These are phyloP conservation scores for Agrypnus murinus DNA, from an alignment of 2,888 invertebrate genomes.

Conservation along the genomic window DNA sequence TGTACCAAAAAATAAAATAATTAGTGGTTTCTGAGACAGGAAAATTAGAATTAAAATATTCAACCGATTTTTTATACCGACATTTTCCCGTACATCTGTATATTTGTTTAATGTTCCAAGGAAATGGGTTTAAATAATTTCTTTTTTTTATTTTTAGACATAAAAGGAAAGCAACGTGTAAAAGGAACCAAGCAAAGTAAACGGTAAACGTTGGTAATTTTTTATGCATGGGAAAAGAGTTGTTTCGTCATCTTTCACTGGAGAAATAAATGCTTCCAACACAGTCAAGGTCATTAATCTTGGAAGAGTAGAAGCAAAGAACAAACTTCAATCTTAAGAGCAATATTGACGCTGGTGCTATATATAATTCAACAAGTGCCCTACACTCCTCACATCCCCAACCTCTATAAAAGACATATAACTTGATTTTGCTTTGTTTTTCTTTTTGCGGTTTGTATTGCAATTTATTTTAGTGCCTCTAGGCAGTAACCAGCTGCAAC, in stretches of 20 bases:
- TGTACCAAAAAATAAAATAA: too few species aligned
- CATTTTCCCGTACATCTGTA: too few species aligned
- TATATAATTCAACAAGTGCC: slow-evolving; percentile 28
- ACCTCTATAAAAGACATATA: slow-evolving; percentile 28
- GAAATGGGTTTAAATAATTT: too few species aligned
- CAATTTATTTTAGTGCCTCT: background rate
- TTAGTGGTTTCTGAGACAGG: too few species aligned
- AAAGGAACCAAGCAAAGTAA: slow-evolving; percentile 4
- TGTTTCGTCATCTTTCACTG: slow-evolving; percentile 18
- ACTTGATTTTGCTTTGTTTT: slow-evolving; percentile 5
- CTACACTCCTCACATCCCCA: slow-evolving; percentile 10
- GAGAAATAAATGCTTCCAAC: slow-evolving; percentile 21
- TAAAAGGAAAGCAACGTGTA: background rate
- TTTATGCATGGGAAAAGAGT: slow-evolving; percentile 10
- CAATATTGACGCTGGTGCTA: slow-evolving; percentile 19
- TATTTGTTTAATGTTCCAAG: too few species aligned
- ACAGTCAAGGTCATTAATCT: slow-evolving; percentile 25
- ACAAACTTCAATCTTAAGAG: slow-evolving; percentile 25
- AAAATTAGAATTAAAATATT: too few species aligned
- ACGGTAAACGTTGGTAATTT: slow-evolving; percentile 8
- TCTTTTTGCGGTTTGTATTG: slow-evolving; percentile 13
- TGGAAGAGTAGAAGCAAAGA: slow-evolving; percentile 15
- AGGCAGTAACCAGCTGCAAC: slow-evolving; percentile 3
- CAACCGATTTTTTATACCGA: too few species aligned
- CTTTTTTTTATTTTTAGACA: too few species aligned